A percentile compares a stretch with the other conserved stretches of the same genome.
Evolutionary conservation across 2,797 vertebrate species (phyloP).

Genomic region (Chaetodon trifasciatus): DNA sequence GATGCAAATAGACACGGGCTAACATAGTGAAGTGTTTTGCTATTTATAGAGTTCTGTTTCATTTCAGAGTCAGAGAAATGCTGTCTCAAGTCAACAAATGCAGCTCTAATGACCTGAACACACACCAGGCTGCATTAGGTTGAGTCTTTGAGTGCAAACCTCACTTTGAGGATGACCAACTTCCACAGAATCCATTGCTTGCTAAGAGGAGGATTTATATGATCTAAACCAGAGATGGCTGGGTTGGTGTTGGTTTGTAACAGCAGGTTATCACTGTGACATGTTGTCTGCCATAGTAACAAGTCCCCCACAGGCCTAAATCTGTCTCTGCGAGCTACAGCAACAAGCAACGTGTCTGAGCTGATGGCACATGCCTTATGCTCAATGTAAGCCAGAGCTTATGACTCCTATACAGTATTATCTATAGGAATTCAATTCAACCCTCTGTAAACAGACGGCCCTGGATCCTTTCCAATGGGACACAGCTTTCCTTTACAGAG

Average conservation of each 20-base stretch:
- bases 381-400: constrained; percentile 5
- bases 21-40: neutral
- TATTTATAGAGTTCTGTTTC: constrained; percentile 3
- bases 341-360: constrained; percentile 40
- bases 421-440: neutral
- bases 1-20: constrained; percentile 10
- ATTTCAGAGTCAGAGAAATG: constrained; percentile 7
- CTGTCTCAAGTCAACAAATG: neutral
- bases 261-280: constrained; percentile 27
- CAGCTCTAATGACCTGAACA: neutral
- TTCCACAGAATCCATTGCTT: constrained; percentile 1
- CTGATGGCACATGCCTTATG: constrained; percentile 27
- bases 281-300: constrained; percentile 47
- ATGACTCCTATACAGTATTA: constrained; percentile 5
- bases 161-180: neutral
- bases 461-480: neutral
- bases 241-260: constrained; percentile 27
- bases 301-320: constrained; percentile 44
- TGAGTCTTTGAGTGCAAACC: neutral
- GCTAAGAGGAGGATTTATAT: neutral
- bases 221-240: constrained; percentile 18
- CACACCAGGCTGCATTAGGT: neutral
- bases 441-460: constrained; percentile 2
- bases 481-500: neutral
- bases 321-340: constrained; percentile 49